Evolutionary conservation across 2,888 invertebrate genomes (phyloP).

Genomic region (Copidosoma aretas): DNA sequence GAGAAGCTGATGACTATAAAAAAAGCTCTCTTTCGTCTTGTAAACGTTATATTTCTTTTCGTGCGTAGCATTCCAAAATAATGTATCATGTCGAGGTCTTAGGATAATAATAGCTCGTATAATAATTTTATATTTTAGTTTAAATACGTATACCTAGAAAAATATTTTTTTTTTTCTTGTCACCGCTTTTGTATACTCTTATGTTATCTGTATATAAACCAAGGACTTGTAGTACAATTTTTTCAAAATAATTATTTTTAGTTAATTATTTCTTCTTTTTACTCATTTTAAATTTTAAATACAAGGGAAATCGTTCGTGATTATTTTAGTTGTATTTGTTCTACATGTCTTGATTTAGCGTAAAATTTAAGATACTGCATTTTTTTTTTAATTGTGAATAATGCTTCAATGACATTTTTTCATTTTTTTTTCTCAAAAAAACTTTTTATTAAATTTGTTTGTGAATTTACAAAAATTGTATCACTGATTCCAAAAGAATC

Average conservation of each 20-base stretch:
- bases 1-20: slow-evolving; percentile 10
- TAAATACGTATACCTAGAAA: slow-evolving; percentile 28
- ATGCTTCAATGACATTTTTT: too few relatives aligned
- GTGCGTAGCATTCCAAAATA: slow-evolving; percentile 40
- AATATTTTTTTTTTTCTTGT: slow-evolving; percentile 18
- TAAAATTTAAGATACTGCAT: too few relatives aligned
- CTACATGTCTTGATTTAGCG: too few relatives aligned
- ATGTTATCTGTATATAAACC: slow-evolving; percentile 18
- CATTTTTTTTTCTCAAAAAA: too few relatives aligned
- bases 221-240: slow-evolving; percentile 24
- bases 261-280: slow-evolving; percentile 12
- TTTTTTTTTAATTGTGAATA: too few relatives aligned
- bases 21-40: slow-evolving; percentile 27
- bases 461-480: too few relatives aligned
- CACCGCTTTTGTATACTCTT: slow-evolving; percentile 28
- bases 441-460: too few relatives aligned
- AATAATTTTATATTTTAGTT: slow-evolving; percentile 28
- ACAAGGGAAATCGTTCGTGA: slow-evolving; percentile 10
- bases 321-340: slow-evolving; percentile 7
- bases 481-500: too few relatives aligned
- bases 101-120: slow-evolving; percentile 19
- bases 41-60: slow-evolving; percentile 20
- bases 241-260: slow-evolving; percentile 22
- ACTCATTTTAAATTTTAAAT: slow-evolving; percentile 23
- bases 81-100: slow-evolving; percentile 19